Evolutionary conservation across 2,888 invertebrate genomes (phyloP).

Genomic region (Scaptomyza parva): DNA sequence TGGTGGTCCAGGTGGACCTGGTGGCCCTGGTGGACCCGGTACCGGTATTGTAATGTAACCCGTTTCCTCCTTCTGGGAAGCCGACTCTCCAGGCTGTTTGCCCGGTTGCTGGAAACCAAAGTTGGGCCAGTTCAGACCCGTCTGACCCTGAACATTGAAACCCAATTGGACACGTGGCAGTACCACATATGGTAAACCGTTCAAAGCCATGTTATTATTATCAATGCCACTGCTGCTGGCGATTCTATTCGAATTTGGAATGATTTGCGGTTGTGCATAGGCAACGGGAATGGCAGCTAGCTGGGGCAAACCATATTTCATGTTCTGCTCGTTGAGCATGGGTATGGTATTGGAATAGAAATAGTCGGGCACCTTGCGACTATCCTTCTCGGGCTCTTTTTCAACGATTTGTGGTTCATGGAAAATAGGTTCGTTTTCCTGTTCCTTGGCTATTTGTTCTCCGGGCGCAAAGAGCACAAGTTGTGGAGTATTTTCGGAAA

Average conservation of each 20-base stretch:
- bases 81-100: slow-evolving; percentile 10
- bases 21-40: slow-evolving; percentile 70
- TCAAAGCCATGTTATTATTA: slow-evolving; percentile 42
- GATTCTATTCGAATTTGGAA: slow-evolving; percentile 24
- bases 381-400: slow-evolving; percentile 61
- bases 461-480: slow-evolving; percentile 66
- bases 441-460: slow-evolving; percentile 47
- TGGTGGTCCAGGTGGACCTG: slow-evolving; percentile 60
- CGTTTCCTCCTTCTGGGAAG: slow-evolving; percentile 59
- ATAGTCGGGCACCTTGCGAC: slow-evolving; percentile 79
- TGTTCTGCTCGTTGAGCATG: slow-evolving; percentile 69
- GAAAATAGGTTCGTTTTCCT: slow-evolving; percentile 38
- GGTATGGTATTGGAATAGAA: slow-evolving; percentile 76
- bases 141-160: slow-evolving; percentile 76
- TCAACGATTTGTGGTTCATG: slow-evolving; percentile 64
- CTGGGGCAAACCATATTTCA: slow-evolving; percentile 75
- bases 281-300: slow-evolving; percentile 62
- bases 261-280: slow-evolving; percentile 59
- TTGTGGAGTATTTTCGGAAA: slow-evolving; percentile 46
- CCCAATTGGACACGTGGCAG: slow-evolving; percentile 72
- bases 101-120: slow-evolving; percentile 43
- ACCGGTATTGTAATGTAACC: slow-evolving; percentile 55
- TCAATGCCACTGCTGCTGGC: slow-evolving; percentile 31
- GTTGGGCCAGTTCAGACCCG: slow-evolving; percentile 58
- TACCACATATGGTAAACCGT: slow-evolving; percentile 50